These are phyloP conservation scores for Myrmecobius fasciatus DNA, from an alignment of 2,113 vertebrate species.

Conservation along the genomic window DNA sequence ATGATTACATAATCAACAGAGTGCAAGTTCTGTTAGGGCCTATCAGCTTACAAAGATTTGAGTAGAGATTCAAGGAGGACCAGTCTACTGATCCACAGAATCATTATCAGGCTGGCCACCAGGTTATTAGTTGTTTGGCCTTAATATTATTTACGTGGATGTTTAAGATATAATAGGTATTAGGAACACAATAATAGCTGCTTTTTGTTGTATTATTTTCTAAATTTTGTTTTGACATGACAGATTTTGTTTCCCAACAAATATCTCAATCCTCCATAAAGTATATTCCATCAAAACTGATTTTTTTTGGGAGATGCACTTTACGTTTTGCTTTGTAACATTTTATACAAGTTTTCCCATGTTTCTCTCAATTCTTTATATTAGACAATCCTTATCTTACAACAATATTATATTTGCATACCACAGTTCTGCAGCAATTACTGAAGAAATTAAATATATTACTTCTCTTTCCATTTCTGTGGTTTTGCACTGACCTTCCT, in stretches of 20 bases:
- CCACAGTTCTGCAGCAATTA: neutral
- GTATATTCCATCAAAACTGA: neutral
- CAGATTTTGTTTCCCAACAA: neutral
- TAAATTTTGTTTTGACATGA: neutral
- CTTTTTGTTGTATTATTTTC: neutral
- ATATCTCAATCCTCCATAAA: neutral
- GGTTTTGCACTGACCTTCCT: neutral
- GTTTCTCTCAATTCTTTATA: neutral
- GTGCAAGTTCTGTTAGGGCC: neutral
- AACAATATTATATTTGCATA: neutral
- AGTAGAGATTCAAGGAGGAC: neutral
- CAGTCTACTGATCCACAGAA: neutral
- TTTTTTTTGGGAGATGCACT: neutral
- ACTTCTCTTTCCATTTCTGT: neutral
- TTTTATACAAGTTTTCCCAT: neutral
- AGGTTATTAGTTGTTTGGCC: too few relatives aligned
- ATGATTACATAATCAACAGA: neutral
- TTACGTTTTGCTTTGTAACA: neutral
- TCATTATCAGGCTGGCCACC: neutral
- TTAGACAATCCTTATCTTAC: neutral
- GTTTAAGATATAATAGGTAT: neutral
- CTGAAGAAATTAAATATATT: neutral
- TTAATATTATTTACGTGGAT: too few relatives aligned
- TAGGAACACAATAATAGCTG: neutral
- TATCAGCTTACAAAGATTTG: neutral